Evolutionary conservation across 2,113 vertebrate species (phyloP), one percentile per base, ranked within the genome.

Genomic region (Oreochromis tanganicae): DNA sequence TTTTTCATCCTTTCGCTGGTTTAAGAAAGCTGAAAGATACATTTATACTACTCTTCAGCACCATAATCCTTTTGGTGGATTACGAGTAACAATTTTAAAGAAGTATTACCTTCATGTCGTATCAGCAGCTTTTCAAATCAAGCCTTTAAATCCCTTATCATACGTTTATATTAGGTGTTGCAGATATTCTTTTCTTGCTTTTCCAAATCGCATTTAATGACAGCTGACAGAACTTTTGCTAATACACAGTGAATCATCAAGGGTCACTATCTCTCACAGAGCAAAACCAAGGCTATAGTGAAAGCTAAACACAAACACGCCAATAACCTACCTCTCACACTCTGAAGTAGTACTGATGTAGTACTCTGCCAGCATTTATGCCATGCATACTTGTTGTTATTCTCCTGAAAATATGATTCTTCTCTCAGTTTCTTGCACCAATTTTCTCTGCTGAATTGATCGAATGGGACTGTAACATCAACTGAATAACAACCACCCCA

Each of bases 31-130:
- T 88, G 50, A 83, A 71, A 78, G 41, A 63, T 16, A 59, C 78
- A 36, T 78, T 78, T 32, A 34, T 32, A 32, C 16, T 32, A 7
- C 46, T 81, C 19, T 46, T 83, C 29, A 91, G 79, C 50, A 24
- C 29, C 24, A 50, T 89, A 90, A 88, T 88, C 85, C 86, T 13
- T 41, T 82, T n/a, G 36, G 50, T 59, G 84, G 89, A 90, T 91
- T 92, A 89, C 4, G 6, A 24, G 46, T 6, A 56, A 78, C 14
- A 61, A 55, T 71, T 89, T 29, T 81, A 8, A 91, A 34, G 16
- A 84, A 80, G 38, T 34, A 38, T 43, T 55, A 82, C 88, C 38
- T 81, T 63, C 43, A 82, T 34, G 66, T 73, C 36, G 85, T 80
- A 55, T 88, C 29, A 48, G 43, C 61, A 61, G 80, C 81, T 85